phyloP scores from a whole-genome alignment of 1,140 invertebrate genomes.

The Lasioglossum albipes region DNA sequence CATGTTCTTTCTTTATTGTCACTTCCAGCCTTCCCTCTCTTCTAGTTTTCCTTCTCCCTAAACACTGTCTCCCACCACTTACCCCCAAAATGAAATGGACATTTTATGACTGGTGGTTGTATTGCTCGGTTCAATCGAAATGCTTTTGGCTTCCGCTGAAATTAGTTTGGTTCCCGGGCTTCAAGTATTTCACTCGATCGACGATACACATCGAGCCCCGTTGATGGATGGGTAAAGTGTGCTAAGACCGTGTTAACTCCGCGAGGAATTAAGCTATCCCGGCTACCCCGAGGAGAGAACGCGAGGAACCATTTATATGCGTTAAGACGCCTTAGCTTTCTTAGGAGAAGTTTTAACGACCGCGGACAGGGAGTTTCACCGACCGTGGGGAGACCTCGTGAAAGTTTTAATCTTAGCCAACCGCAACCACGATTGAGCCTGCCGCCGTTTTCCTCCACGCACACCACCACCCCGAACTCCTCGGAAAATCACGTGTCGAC shows the following conservation, averaged over 20 bases:
- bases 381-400: neutral
- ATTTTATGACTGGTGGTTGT: too few relatives aligned
- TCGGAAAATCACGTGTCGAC: too few relatives aligned
- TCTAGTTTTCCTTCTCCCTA: too few relatives aligned
- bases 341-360: slow-evolving; percentile 56
- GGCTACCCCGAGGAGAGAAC: neutral
- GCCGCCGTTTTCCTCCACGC: neutral
- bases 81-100: too few relatives aligned
- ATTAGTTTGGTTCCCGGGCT: too few relatives aligned
- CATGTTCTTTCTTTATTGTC: too few relatives aligned
- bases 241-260: slow-evolving; percentile 7
- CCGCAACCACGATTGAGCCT: slow-evolving; percentile 27
- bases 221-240: neutral
- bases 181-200: neutral
- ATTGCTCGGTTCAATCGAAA: too few relatives aligned
- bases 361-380: slow-evolving; percentile 14
- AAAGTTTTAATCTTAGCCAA: slow-evolving; percentile 58
- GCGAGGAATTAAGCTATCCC: neutral
- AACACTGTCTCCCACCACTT: too few relatives aligned
- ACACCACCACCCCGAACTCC: neutral
- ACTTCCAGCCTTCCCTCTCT: too few relatives aligned
- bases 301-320: slow-evolving; percentile 51
- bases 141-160: too few relatives aligned
- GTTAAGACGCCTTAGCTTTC: slow-evolving; percentile 49
- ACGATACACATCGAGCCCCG: neutral